Evolutionary conservation across 2,888 invertebrate genomes (phyloP), one percentile per base, ranked within the genome.

Genomic region (Poecilus cupreus): DNA sequence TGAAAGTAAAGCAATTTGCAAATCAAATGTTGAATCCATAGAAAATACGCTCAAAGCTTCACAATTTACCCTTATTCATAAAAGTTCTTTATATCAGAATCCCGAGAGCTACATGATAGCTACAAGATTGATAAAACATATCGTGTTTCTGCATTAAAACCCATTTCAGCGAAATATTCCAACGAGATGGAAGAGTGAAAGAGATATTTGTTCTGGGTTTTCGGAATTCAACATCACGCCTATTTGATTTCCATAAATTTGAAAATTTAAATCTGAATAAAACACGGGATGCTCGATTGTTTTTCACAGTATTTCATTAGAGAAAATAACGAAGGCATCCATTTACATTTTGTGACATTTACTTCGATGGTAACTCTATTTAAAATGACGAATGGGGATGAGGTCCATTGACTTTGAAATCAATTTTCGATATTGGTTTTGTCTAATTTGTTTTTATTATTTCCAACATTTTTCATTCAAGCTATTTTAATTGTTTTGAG

Each of bases 191-290:
- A n/a, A n/a, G n/a, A n/a, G n/a, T n/a, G 11, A 43, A 43, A 5
- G 13, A 43, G 20, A 54, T 10, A 22, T 54, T 54, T 54, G 22
- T 22, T 54, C 22, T 54, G 6, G 20, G 22, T 54, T 54, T 10
- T 22, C 8, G 11, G 54, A 54, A 54, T 54, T 22, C 54, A 22
- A n/a, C 22, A 13, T 3, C 54, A 22, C 54, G 54, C 18, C 43
- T 43, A 43, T 54, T 54, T n/a, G 20, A 54, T 54, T 54, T 54
- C 54, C 54, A 54, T 54, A 54, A 54, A 54, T 54, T 54, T 54
- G 22, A 22, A 54, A 54, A 43, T 43, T 43, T 43, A 43, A 43
- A 54, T 54, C 54, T 54, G 54, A 22, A 54, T 54, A 54, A 54
- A 54, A 54, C 10, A 22, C 43, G 43, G 43, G n/a, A 43, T 43